Evolutionary conservation across 2,888 invertebrate species (phyloP), one percentile per base, ranked within the genome.

Genomic region (Rhagonycha fulva): DNA sequence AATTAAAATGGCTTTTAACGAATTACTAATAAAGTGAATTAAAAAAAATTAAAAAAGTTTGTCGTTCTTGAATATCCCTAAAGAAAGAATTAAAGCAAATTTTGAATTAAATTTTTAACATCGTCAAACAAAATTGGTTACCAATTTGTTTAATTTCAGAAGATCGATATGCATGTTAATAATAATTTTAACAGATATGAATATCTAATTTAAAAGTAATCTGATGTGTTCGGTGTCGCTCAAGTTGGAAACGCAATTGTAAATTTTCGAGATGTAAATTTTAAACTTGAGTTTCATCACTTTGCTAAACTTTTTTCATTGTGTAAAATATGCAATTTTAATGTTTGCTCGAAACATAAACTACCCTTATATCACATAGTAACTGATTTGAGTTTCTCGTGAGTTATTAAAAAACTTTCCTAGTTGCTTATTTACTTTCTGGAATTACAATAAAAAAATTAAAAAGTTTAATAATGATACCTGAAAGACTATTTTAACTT

Each of bases 41-140:
- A 67, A 23, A 67, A 67, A 67, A 67, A 67, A 67, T 67, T 67
- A 67, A 24, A 67, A 67, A 67, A 28, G 24, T 67, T 67, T 67
- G 67, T 67, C 24, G 14, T 67, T 23, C n/a, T 28, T 14, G n/a
- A 10, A 67, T 19, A 28, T 67, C 67, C n/a, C 28, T 10, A 14
- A 28, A 14, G 14, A n/a, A n/a, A 3, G 67, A 14, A 67, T 7
- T 67, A 14, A 67, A 67, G 26, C 5, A n/a, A 67, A 28, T 47
- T 47, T 47, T 47, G 47, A 47, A n/a, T 47, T 47, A n/a, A 47
- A 47, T 47, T 47, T 47, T n/a, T n/a, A n/a, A n/a, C n/a, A 9
- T 47, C 47, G 47, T 47, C 47, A 47, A 47, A 47, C 47, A n/a
- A n/a, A 47, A 47, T 47, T 47, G n/a, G 47, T 47, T 47, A n/a